phyloP scores from a whole-genome alignment of 92 coral and sea anemone genomes.

The Umimayanthus kanabou region DNA sequence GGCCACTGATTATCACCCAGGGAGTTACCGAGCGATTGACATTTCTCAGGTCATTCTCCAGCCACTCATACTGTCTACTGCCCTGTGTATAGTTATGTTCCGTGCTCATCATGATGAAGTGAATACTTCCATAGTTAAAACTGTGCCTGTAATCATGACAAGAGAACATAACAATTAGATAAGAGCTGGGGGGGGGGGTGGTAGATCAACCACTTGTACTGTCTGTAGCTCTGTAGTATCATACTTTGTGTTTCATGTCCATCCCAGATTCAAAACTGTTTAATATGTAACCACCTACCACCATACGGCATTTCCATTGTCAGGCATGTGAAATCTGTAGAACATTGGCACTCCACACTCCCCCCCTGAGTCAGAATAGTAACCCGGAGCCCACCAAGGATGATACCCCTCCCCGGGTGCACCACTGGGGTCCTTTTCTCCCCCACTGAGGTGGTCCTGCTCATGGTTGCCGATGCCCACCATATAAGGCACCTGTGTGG shows the following conservation, averaged over 20 bases:
- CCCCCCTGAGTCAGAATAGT: conserved; percentile 85
- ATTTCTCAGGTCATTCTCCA: conserved; percentile 82
- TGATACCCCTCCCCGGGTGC: conserved; percentile 96
- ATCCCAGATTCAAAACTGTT: background rate
- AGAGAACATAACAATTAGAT: background rate
- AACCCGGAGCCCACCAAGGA: conserved; percentile 96
- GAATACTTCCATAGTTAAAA: conserved; percentile 90
- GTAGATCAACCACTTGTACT: background rate
- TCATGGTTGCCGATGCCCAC: conserved; percentile 98
- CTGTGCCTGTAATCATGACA: conserved; percentile 75
- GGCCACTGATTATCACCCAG: conserved; percentile 91
- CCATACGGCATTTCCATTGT: conserved; percentile 89
- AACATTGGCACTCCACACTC: conserved; percentile 99
- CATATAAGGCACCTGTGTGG: conserved; percentile 92
- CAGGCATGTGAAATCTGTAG: conserved; percentile 97
- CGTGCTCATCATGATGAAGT: conserved; percentile 96
- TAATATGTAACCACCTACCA: conserved; percentile 60
- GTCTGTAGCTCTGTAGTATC: too few relatives aligned
- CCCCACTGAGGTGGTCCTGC: conserved; percentile 80
- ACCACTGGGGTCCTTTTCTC: conserved; percentile 96
- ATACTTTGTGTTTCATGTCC: too few relatives aligned
- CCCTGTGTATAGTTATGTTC: conserved; percentile 89
- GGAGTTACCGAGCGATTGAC: conserved; percentile 85
- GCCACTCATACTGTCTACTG: conserved; percentile 86
- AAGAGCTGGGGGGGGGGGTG: background rate